Evolutionary conservation across 2,113 vertebrate genomes (phyloP).

Genomic region (Canis aureus): DNA sequence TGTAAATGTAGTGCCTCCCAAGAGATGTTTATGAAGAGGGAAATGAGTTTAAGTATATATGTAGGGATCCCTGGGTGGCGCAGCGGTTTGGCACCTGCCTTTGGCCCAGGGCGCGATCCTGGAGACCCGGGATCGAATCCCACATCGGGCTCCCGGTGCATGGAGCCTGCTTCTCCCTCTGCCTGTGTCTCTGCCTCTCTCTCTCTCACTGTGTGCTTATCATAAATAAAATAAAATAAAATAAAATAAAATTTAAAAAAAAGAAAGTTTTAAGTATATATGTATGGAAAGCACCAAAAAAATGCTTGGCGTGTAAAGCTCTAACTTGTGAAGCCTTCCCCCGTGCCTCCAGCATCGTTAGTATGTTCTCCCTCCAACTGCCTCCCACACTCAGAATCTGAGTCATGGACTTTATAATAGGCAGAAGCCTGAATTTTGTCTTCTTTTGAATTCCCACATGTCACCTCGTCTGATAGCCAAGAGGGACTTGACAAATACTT

Average conservation of each 20-base stretch:
- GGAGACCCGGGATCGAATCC: too few species aligned
- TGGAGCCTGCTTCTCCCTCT: too few species aligned
- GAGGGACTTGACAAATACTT: background rate
- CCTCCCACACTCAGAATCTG: background rate
- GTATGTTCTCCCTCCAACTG: background rate
- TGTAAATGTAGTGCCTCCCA: background rate
- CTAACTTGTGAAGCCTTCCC: background rate
- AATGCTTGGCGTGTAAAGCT: accelerated
- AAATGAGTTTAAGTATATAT: background rate
- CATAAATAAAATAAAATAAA: too few species aligned
- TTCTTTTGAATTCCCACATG: background rate
- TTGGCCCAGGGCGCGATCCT: too few species aligned
- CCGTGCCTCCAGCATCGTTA: accelerated
- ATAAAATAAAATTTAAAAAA: too few species aligned
- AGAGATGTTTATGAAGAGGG: background rate
- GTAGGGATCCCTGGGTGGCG: too few species aligned
- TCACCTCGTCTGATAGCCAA: background rate
- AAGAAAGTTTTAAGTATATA: too few species aligned
- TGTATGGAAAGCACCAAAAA: too few species aligned
- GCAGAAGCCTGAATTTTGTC: background rate
- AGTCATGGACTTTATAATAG: background rate
- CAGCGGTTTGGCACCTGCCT: too few species aligned
- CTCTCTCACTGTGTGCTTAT: too few species aligned
- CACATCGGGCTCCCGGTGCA: too few species aligned
- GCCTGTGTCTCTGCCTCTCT: too few species aligned